Percentiles rank a stretch among this genome's conserved stretches.
Evolutionary conservation across 1,140 invertebrate genomes (phyloP).

Genomic region (Sycophila sp.): DNA sequence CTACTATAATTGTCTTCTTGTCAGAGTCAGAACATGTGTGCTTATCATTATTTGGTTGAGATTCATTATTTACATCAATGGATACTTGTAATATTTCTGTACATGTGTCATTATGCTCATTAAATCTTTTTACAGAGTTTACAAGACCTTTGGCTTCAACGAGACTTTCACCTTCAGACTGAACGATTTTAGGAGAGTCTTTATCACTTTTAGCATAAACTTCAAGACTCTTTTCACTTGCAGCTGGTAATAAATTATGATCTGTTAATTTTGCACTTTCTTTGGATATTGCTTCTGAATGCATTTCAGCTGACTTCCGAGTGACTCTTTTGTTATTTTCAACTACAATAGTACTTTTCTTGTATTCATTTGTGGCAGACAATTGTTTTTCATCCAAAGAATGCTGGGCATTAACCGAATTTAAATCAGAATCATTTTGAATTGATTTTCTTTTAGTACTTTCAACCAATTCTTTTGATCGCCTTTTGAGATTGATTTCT

Average conservation of each 20-base stretch:
- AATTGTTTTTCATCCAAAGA: not conserved
- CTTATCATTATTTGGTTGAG: not conserved
- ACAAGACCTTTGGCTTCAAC: not conserved
- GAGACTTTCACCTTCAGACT: not conserved
- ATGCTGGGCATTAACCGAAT: not conserved
- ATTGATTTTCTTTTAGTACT: not conserved
- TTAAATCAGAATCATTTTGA: not conserved
- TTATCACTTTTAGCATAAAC: not conserved
- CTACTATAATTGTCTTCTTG: not conserved
- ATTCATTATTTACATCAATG: not conserved
- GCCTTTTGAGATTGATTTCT: not conserved
- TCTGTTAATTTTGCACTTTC: not conserved
- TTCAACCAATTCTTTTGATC: not conserved
- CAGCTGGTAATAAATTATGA: not conserved
- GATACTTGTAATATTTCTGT: not conserved
- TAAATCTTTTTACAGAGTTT: not conserved
- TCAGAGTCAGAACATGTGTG: not conserved
- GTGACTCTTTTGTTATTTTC: not conserved
- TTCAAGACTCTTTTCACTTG: not conserved
- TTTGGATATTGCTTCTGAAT: not conserved
- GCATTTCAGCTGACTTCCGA: not conserved
- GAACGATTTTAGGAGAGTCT: not conserved
- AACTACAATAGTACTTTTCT: not conserved
- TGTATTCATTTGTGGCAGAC: not conserved
- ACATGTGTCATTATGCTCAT: not conserved